Percentiles rank a stretch among this genome's conserved stretches.
Conservation (phyloP, 1,140 invertebrate genomes). For the Anagrus nilaparvatae region DNA sequence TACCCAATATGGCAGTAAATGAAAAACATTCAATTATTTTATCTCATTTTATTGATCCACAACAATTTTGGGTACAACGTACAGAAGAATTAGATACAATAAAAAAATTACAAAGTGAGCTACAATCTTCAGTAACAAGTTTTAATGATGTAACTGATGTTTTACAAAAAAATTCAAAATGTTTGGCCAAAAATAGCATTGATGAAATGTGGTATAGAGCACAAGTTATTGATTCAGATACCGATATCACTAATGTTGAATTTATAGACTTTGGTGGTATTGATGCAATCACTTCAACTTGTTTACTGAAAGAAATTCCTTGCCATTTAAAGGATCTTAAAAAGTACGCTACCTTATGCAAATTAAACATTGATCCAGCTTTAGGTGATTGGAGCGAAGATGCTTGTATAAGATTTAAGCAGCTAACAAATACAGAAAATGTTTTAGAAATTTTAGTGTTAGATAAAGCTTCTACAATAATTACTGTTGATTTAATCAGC, state of each 20-base stretch:
- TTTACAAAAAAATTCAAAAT: conserved; percentile 52
- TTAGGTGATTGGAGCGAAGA: conserved; percentile 56
- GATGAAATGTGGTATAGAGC: conserved; percentile 74
- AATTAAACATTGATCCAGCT: conserved; percentile 53
- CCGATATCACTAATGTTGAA: conserved; percentile 59
- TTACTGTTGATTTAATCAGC: conserved; percentile 19
- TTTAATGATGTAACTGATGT: conserved; percentile 38
- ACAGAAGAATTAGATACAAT: conserved; percentile 18
- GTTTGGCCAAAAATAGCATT: conserved; percentile 60
- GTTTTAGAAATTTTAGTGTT: no score
- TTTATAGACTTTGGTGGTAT: conserved; percentile 80
- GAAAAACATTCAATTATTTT: conserved; percentile 24
- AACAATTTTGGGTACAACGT: conserved; percentile 32
- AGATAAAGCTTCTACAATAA: no score
- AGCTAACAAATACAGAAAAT: no score
- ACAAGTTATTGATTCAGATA: conserved; percentile 60
- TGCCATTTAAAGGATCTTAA: conserved; percentile 42
- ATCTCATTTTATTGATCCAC: conserved; percentile 29
- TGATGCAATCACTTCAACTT: conserved; percentile 53
- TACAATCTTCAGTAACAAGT: conserved; percentile 42
- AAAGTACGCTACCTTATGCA: conserved; percentile 50
- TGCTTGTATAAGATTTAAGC: conserved; percentile 45
- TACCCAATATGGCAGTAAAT: conserved; percentile 18
- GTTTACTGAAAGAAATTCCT: conserved; percentile 49
- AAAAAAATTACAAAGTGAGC: conserved; percentile 37